phyloP scores from a whole-genome alignment of 2,797 vertebrate species.

The Synaphobranchus kaupii region DNA sequence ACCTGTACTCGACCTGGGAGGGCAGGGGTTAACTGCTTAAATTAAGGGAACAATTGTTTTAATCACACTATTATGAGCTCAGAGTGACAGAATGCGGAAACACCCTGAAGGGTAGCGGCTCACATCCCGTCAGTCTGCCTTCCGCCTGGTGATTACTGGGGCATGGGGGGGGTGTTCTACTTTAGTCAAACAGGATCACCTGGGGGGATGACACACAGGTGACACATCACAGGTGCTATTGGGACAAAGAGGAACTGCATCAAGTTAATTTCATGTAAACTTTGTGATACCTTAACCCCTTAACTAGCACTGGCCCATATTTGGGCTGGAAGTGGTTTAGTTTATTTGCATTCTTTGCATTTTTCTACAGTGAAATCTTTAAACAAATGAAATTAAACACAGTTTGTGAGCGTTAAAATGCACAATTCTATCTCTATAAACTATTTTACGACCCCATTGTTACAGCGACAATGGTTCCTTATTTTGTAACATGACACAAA shows the following conservation, averaged over 20 bases:
- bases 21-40: conserved; percentile 65
- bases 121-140: conserved; percentile 68
- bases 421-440: too few relatives aligned
- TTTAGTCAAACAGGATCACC: conserved; percentile 54
- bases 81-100: conserved; percentile 71
- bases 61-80: conserved; percentile 80
- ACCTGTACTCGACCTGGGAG: conserved; percentile 69
- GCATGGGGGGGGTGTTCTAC: conserved; percentile 35
- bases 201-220: conserved; percentile 41
- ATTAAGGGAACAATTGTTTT: conserved; percentile 81
- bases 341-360: too few relatives aligned
- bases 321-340: too few relatives aligned
- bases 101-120: conserved; percentile 70
- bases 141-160: conserved; percentile 48
- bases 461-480: too few relatives aligned
- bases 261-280: background rate
- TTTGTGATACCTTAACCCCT: background rate
- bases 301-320: too few relatives aligned
- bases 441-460: too few relatives aligned
- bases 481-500: too few relatives aligned
- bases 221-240: background rate
- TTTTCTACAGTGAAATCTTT: too few relatives aligned
- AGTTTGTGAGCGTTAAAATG: too few relatives aligned
- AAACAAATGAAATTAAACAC: too few relatives aligned
- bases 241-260: background rate